Evolutionary conservation across 2,113 vertebrate genomes (phyloP), one percentile per base, ranked within the genome.

Genomic region (Taxidea taxus): DNA sequence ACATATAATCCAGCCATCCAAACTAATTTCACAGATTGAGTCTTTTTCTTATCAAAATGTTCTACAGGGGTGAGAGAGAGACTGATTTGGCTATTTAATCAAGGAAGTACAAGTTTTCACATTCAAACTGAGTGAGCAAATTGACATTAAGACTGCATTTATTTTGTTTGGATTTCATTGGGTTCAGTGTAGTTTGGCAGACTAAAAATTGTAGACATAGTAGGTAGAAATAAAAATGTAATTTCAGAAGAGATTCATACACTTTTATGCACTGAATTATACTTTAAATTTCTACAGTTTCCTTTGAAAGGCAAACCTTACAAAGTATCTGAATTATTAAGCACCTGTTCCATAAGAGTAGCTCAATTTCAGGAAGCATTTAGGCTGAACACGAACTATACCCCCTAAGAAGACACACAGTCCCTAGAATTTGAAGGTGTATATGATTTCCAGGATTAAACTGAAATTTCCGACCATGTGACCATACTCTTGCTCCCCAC

Each of bases 241-340:
- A 85, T 86, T 97, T 96, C 47, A 82, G 56, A 96, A 87, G 85
- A 72, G 14, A 90, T 34, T 87, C 49, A 62, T 87, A 66, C 4
- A 82, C 25, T 75, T 91, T 64, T 86, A 87, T 93, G 27, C 42
- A 42, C 37, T 77, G 47, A 78, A 88, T 96, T 85, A 88, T 81
- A 81, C 37, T 91, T 93, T 54, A 87, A 81, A 80, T 90, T 82
- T 95, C 64, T 87, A 47, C 6, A 83, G 44, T 21, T 85, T 64
- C 87, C 39, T 97, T 94, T 96, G 77, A 81, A 94, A 95, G 75
- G 31, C 21, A 97, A 82, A 15, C 27, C 23, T 93, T 49, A 96
- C 83, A 94, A 84, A 49, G 6, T 70, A n/a, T 88, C 70, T 96
- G 89, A 95, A 95, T 94, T 96, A 88, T 91, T 94, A 96, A 94